Evolutionary conservation across 2,797 vertebrate species (phyloP).

Genomic region (Arrhamphus sclerolepis): DNA sequence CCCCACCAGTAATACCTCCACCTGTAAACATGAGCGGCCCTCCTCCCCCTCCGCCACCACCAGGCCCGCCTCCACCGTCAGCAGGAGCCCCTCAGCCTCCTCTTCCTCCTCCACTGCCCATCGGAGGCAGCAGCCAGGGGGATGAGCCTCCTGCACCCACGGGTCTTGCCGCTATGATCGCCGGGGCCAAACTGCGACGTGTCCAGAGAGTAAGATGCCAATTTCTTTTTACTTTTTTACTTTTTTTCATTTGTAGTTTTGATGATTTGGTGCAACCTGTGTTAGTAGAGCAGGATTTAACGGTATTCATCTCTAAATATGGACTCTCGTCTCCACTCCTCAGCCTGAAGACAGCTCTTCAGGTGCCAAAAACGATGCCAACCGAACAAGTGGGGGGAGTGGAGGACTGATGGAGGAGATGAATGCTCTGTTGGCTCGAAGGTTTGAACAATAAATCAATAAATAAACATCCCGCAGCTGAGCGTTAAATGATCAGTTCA

Average conservation of each 20-base stretch:
- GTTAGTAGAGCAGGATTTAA: not conserved
- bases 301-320: not conserved
- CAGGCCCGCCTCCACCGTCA: constrained; percentile 75
- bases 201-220: constrained; percentile 87
- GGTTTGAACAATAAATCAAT: constrained; percentile 77
- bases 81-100: constrained; percentile 84
- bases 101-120: constrained; percentile 78
- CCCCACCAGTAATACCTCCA: constrained; percentile 82
- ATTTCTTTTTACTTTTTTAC: not conserved
- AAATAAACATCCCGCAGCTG: not conserved
- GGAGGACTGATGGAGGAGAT: constrained; percentile 99
- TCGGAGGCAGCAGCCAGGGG: constrained; percentile 71
- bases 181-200: constrained; percentile 95
- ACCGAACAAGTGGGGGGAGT: constrained; percentile 92
- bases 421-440: constrained; percentile 96
- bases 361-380: constrained; percentile 88
- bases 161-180: constrained; percentile 94
- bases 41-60: constrained; percentile 78
- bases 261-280: constrained; percentile 11
- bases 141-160: constrained; percentile 85
- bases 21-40: constrained; percentile 78
- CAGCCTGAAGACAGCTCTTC: constrained; percentile 88
- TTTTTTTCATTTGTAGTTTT: not conserved
- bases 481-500: not conserved
- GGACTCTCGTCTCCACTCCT: constrained; percentile 1